Evolutionary conservation across 2,888 invertebrate genomes (phyloP).

Genomic region (Apotomis betuletana): DNA sequence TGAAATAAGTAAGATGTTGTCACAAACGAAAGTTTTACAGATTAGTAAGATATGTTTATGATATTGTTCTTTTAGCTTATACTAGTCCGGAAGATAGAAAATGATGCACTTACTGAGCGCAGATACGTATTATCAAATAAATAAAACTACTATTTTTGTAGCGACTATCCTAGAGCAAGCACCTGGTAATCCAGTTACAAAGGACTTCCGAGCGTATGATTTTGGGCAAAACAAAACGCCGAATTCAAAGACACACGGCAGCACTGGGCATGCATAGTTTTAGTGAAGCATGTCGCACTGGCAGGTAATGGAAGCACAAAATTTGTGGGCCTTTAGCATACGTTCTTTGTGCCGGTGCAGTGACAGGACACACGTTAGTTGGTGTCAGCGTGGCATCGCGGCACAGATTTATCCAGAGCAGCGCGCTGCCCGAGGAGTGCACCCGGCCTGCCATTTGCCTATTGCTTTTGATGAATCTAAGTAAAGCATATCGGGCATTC

Average conservation of each 20-base stretch:
- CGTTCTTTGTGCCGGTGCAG: slow-evolving; percentile 16
- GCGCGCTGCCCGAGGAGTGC: neutral
- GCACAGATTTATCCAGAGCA: slow-evolving; percentile 9
- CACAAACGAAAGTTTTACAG: too few relatives aligned
- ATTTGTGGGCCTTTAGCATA: slow-evolving; percentile 23
- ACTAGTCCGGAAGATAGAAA: too few relatives aligned
- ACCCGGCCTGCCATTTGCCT: slow-evolving; percentile 22
- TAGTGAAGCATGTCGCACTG: slow-evolving; percentile 14
- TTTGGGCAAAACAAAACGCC: slow-evolving; percentile 7
- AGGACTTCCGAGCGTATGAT: slow-evolving; percentile 6
- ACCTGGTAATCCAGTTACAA: slow-evolving; percentile 10
- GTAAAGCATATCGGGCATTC: too few relatives aligned
- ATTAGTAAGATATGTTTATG: too few relatives aligned
- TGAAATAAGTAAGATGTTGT: neutral
- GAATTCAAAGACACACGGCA: slow-evolving; percentile 1
- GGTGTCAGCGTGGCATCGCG: neutral
- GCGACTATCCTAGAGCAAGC: neutral
- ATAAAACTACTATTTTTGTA: neutral
- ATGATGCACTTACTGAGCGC: too few relatives aligned
- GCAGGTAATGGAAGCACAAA: slow-evolving; percentile 17
- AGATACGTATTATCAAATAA: neutral
- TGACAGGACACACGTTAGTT: slow-evolving; percentile 6
- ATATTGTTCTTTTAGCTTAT: too few relatives aligned
- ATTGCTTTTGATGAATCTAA: neutral
- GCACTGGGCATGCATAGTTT: neutral